Base-by-base conservation (phyloP, 2,113 vertebrate genomes). In the Dinomys branickii region DNA sequence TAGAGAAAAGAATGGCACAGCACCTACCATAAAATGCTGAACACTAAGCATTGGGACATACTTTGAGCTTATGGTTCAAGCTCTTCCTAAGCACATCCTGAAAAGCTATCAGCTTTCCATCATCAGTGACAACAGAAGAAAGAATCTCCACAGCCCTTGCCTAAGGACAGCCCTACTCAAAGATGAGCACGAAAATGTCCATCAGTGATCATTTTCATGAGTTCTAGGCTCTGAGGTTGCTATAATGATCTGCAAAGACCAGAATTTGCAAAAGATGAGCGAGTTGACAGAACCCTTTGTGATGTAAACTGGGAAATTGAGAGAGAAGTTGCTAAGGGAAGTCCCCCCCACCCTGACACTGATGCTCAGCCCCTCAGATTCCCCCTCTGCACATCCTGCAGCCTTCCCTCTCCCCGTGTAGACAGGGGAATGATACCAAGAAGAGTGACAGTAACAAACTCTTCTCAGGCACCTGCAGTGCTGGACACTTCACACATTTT, bases 101-200 rank as follows among this genome's bases (percentile, higher is more conserved):
- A 71, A 93, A 97, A 88, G 44, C 75, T 71, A 54, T 1, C n/a
- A 30, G 1, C 35, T 54, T 35, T 88, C 50, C 73, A 52, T 92
- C 86, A 61, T 54, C 80, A 73, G 50, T 84, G 69, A 44, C 41
- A 33, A 52, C n/a, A n/a, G 90, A 92, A 85, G 52, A 7, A 75
- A 94, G 26, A 92, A 84, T 56, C 47, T 26, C 28, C 38, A 38
- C 2, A 80, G 54, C 47, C n/a, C n/a, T 65, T 90, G 22, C 44
- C 67, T 44, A 80, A 83, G 54, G 83, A 96, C 6, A 95, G 88
- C 26, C n/a, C 81, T 75, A 11, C 65, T 88, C 67, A 65, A 92
- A 86, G 80, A 83, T 73, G 19, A 73, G 24, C 16, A 30, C 83
- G 73, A 47, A 84, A 93, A 61, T 44, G 12, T 38, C 12, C 22